Conservation (phyloP, 2,888 invertebrate genomes). For the Heliconius erato region DNA sequence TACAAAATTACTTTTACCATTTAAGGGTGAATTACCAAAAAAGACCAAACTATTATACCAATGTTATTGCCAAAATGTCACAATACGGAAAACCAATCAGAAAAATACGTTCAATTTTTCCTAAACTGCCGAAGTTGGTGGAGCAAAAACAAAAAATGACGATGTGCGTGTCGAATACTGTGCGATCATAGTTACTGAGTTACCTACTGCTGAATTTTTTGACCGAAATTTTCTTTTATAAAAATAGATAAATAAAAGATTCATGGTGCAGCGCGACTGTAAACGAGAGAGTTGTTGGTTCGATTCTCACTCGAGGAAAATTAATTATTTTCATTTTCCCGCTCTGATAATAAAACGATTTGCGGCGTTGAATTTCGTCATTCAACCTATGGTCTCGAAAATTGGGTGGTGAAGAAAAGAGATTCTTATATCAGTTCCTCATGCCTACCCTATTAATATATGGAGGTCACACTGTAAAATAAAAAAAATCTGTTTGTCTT, state of each 20-base stretch:
- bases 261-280: no score
- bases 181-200: not conserved
- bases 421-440: no score
- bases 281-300: not conserved
- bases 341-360: no score
- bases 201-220: not conserved
- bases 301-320: not conserved
- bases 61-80: slow-evolving; percentile 37
- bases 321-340: not conserved
- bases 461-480: no score
- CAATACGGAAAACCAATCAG: slow-evolving; percentile 50
- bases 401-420: no score
- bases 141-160: slow-evolving; percentile 42
- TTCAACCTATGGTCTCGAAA: not conserved
- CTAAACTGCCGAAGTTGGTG: slow-evolving; percentile 47
- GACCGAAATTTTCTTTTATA: not conserved
- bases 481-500: no score
- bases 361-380: not conserved
- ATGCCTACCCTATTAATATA: no score
- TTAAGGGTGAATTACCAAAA: slow-evolving; percentile 23
- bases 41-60: slow-evolving; percentile 27
- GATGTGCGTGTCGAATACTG: slow-evolving; percentile 24
- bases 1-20: slow-evolving; percentile 14
- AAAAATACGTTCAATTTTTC: slow-evolving; percentile 48
- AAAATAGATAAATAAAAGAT: not conserved